Evolutionary conservation across 2,888 invertebrate species (phyloP), one percentile per base, ranked within the genome.

Genomic region (Eupithecia insigniata): DNA sequence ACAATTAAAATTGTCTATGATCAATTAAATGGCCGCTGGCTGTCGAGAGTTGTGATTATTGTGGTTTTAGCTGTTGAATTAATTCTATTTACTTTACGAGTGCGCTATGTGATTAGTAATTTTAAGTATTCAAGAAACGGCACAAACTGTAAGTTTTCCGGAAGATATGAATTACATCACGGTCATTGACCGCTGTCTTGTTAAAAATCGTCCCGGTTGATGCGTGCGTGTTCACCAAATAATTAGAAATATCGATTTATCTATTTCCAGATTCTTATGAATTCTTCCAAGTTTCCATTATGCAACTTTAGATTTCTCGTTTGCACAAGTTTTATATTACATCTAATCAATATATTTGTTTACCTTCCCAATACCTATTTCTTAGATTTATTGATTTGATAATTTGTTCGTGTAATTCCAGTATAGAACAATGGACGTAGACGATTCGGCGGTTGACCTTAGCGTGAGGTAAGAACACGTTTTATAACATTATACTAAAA

Each of bases 381-480:
- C 67, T 65, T 75, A 68, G 65, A 71, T 76, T 70, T 72, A 85
- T 87, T 82, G 85, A 84, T 85, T 84, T 84, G 76, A 75, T 82
- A 81, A 81, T 83, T 80, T 71, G 72, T 82, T 82, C 82, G 79
- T 79, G 80, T 85, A 83, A 83, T 84, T 89, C 74, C 86, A 87
- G 88, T 78, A 77, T 81, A 84, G 82, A 82, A 96, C 96, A 95
- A 98, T 98, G 98, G 98, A 98, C 92, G 96, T 97, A 89, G 97
- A 98, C 94, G 97, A 98, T 90, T 96, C 96, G 86, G 98, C 98
- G 81, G 98, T 98, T 84, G 98, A 98, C 95, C 95, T 98, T 84
- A 98, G 98, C 92, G 96, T 98, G 87, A 96, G 97, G 97, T 97
- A 94, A 95, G 76, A 64, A 67, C 26, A 28, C 65, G 55, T 76